A percentile compares a stretch with the other conserved stretches of the same genome.
These are phyloP conservation scores for Poeciliopsis prolifica DNA, from an alignment of 2,113 vertebrate genomes.

Conservation along the genomic window DNA sequence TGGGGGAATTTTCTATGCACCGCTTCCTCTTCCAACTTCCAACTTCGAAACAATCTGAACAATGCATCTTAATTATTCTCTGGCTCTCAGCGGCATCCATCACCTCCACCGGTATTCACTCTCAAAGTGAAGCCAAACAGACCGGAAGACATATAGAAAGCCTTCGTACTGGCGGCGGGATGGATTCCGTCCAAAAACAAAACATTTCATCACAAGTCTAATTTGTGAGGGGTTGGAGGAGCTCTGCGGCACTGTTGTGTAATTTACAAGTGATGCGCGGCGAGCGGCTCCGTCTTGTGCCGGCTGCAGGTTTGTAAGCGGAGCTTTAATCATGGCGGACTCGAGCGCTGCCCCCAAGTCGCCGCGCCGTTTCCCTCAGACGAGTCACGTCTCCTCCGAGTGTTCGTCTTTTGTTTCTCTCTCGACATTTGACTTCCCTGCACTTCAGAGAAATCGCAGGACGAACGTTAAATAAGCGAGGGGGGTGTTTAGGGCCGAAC, in stretches of 20 bases:
- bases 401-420: neutral
- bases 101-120: neutral
- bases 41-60: neutral
- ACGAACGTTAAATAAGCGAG: neutral
- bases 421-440: neutral
- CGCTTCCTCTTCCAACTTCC: neutral
- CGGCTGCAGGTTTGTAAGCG: conserved; percentile 28
- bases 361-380: neutral
- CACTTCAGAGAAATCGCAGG: neutral
- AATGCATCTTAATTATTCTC: conserved; percentile 2
- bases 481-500: too few species aligned
- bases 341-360: neutral
- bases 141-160: neutral
- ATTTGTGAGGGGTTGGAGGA: conserved; percentile 3
- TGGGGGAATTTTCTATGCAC: neutral
- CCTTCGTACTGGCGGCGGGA: neutral
- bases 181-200: neutral
- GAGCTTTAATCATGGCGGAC: conserved; percentile 22
- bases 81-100: neutral
- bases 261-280: neutral
- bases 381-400: conserved; percentile 4
- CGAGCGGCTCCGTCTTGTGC: too few species aligned
- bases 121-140: neutral
- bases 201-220: neutral
- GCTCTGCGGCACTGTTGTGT: neutral